Evolutionary conservation across 2,888 invertebrate genomes (phyloP).

Genomic region (Drosophila planitibia): DNA sequence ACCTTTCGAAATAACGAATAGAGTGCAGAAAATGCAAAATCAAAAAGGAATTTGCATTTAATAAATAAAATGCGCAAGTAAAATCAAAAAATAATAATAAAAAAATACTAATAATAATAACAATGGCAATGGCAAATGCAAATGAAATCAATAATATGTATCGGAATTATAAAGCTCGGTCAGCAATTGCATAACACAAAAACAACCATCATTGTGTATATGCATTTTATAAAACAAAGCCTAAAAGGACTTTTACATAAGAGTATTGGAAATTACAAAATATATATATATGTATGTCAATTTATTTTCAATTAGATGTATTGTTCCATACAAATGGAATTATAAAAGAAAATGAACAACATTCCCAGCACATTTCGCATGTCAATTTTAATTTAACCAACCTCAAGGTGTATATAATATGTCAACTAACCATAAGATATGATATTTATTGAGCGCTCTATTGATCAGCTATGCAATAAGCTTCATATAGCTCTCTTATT

Average conservation of each 20-base stretch:
- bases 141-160: constrained; percentile 39
- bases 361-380: constrained; percentile 33
- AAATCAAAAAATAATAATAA: constrained; percentile 24
- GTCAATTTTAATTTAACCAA: constrained; percentile 66
- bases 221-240: constrained; percentile 37
- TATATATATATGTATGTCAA: constrained; percentile 61
- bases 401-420: constrained; percentile 50
- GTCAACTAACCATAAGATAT: constrained; percentile 37
- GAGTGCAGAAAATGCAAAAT: constrained; percentile 22
- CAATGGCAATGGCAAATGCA: constrained; percentile 43
- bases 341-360: neutral
- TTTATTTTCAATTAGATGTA: constrained; percentile 71
- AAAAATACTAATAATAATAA: constrained; percentile 25
- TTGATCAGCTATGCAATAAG: constrained; percentile 9
- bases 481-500: neutral
- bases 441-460: constrained; percentile 15
- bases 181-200: constrained; percentile 29
- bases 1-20: constrained; percentile 12
- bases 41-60: constrained; percentile 33
- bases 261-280: constrained; percentile 30
- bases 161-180: constrained; percentile 16
- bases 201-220: constrained; percentile 18
- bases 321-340: constrained; percentile 7
- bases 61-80: constrained; percentile 12
- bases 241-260: constrained; percentile 36